Conservation (phyloP, 2,888 invertebrate genomes). For the Nephrotoma appendiculata region DNA sequence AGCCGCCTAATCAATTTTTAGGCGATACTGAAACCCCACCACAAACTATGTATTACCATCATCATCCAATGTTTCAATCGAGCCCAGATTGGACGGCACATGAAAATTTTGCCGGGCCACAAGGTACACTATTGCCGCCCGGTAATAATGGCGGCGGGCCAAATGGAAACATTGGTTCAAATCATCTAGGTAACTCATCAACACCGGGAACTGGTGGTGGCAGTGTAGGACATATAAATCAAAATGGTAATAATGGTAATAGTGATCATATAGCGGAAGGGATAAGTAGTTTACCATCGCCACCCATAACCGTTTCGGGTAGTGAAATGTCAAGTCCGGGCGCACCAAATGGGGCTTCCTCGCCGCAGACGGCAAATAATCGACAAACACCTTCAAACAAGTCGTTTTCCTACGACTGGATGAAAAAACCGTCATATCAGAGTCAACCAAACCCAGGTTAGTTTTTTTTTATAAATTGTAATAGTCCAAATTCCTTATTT, state of each 20-base stretch:
- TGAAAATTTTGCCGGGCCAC: constrained; percentile 36
- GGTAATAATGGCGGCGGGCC: constrained; percentile 17
- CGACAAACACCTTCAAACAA: constrained; percentile 61
- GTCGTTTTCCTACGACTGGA: constrained; percentile 74
- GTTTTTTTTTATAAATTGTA: background rate
- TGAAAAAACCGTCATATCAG: constrained; percentile 79
- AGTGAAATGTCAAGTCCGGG: constrained; percentile 48
- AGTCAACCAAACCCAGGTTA: constrained; percentile 74
- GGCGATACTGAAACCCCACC: constrained; percentile 33
- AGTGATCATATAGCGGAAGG: constrained; percentile 23
- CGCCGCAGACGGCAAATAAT: constrained; percentile 32
- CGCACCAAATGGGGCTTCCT: constrained; percentile 27
- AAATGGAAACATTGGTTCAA: background rate
- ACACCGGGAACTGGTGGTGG: constrained; percentile 7
- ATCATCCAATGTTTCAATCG: constrained; percentile 35
- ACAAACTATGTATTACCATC: constrained; percentile 34
- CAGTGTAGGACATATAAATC: constrained; percentile 11
- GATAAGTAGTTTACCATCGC: constrained; percentile 35
- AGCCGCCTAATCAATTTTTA: constrained; percentile 29
- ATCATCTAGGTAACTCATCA: background rate
- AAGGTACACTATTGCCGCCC: constrained; percentile 35
- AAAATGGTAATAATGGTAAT: constrained; percentile 15
- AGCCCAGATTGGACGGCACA: constrained; percentile 32
- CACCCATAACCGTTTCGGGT: constrained; percentile 41
- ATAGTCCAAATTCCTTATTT: background rate